Evolutionary conservation across 2,797 vertebrate species (phyloP), one percentile per base, ranked within the genome.

Genomic region (Huso huso): DNA sequence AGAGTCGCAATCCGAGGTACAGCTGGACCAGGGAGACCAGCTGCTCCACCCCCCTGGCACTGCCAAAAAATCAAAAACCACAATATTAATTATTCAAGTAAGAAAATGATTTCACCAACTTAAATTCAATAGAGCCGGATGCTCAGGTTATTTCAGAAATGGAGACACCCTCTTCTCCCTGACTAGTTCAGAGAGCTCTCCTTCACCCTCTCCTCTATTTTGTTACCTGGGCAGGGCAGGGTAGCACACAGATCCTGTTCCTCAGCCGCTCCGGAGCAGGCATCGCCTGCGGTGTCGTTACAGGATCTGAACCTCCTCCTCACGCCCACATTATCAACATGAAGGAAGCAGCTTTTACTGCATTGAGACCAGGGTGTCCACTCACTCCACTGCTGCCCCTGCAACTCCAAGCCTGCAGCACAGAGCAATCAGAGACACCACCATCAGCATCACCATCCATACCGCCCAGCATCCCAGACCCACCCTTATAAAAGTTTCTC

Each of bases 361-460:
- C 94, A 95, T 63, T 91, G 75, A 0, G 93, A 93, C 94, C 94
- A 95, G 12, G 79, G 23, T 0, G 78, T 88, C 94, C 94, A 95
- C 71, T 82, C 68, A 2, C 79, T 81, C 94, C 93, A 95, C 1
- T 64, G 64, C 37, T 59, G 62, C 12, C 65, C 68, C 6, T 76
- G 78, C 60, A 72, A 79, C n/a, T 78, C 74, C 0, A 71, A 13
- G 0, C 0, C 85, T 86, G 72, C 37, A 37, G 37, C 37, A 6
- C 51, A 62, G 3, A 48, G 77, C 8, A 70, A 37, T 37, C 8
- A 7, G 10, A 58, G 3, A 58, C 37, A 58, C 8, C 37, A 37
- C 37, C 37, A 37, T 4, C 37, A 37, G 37, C 37, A 37, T 37
- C 37, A 37, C 37, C 37, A 37, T 37, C 37, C 37, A 37, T 37